These are phyloP conservation scores for Peribatodes rhomboidaria DNA, from an alignment of 2,888 invertebrate genomes.

Conservation along the genomic window DNA sequence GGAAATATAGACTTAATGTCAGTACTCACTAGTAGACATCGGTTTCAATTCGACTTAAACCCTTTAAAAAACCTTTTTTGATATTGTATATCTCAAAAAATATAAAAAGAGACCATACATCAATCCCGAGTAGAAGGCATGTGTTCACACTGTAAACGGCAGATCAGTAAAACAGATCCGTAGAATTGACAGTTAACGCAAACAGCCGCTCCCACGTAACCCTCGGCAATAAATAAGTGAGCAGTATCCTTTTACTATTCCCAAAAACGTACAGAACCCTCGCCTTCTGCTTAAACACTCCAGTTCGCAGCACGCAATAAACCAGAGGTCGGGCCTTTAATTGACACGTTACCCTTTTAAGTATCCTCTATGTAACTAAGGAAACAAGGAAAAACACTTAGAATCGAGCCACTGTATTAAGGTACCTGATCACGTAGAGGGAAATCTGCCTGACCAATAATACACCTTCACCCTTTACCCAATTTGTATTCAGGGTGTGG, in stretches of 20 bases:
- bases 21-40: background rate
- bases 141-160: slow-evolving; percentile 1
- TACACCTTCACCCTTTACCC: slow-evolving; percentile 72
- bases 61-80: background rate
- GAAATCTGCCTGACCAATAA: slow-evolving; percentile 79
- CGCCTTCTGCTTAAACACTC: slow-evolving; percentile 40
- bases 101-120: background rate
- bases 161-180: slow-evolving; percentile 17
- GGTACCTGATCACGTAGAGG: slow-evolving; percentile 68
- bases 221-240: slow-evolving; percentile 34
- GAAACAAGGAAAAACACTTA: slow-evolving; percentile 67
- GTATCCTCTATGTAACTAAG: slow-evolving; percentile 52
- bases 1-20: background rate
- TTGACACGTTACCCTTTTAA: slow-evolving; percentile 59
- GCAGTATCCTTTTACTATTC: slow-evolving; percentile 34
- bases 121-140: background rate
- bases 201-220: slow-evolving; percentile 26
- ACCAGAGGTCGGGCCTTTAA: slow-evolving; percentile 53
- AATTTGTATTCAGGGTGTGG: slow-evolving; percentile 69
- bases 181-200: slow-evolving; percentile 28
- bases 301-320: slow-evolving; percentile 49
- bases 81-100: background rate
- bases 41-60: background rate
- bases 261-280: slow-evolving; percentile 39
- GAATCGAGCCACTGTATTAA: slow-evolving; percentile 62